Base-by-base conservation (phyloP, 2,113 vertebrate genomes). In the Xiphophorus couchianus region DNA sequence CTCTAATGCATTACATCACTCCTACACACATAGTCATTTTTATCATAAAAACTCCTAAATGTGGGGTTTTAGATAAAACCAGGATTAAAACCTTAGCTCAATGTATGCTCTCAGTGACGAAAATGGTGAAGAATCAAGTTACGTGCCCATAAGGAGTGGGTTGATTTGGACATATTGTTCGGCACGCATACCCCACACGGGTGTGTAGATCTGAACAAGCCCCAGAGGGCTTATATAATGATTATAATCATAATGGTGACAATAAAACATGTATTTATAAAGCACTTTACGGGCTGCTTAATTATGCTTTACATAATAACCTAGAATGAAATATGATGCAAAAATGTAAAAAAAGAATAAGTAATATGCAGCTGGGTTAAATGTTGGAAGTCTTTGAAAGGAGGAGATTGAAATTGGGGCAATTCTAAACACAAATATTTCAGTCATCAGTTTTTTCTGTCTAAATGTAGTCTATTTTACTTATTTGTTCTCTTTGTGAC, bases 1-100 rank as follows among this genome's bases (percentile, higher is more conserved):
- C 77, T 51, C 15, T 25, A 0, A 62, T 71, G 69, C 29, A 35
- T 75, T 61, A 66, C 76, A 62, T 68, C 67, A 74, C 58, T 71
- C 73, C 31, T 78, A 5, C 66, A 60, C 67, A 79, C 76, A 76
- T 72, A 74, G 66, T 35, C 51, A 65, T 54, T 67, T 77, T 33
- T 74, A 62, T 10, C 28, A 33, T 8, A 73, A 58, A 17, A 61
- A 73, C 51, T 28, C 28, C 8, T 69, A 71, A 72, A 84, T 67
- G 33, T 25, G 39, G 17, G 17, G 39, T 77, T 35, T 74, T 14
- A 71, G 28, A 80, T 62, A 10, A 15, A 62, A 30, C 28, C 3
- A 51, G 28, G 42, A 69, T 69, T 54, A 48, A 69, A 25, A 11
- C 63, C 15, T 22, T 35, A 5, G 31, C 19, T 17, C 0, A 11